Conservation (phyloP, 2,888 invertebrate genomes). For the Dinocampus coccinellae region DNA sequence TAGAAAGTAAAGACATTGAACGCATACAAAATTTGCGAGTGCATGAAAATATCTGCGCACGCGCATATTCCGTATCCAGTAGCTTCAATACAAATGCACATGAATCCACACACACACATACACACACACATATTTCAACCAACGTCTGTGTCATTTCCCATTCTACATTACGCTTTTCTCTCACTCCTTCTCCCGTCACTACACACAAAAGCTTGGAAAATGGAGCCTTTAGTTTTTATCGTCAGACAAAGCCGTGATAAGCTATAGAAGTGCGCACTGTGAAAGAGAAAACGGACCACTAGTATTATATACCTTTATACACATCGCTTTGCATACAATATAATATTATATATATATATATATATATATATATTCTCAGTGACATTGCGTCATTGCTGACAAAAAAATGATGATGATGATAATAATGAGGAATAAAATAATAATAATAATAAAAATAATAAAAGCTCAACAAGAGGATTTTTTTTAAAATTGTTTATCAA, state of each 20-base stretch:
- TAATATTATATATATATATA: neutral
- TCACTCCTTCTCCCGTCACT: no score
- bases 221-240: conserved; percentile 67
- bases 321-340: conserved; percentile 16
- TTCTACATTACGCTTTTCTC: no score
- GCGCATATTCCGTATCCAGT: neutral
- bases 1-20: conserved; percentile 25
- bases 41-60: conserved; percentile 14
- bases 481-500: no score
- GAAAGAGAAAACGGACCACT: conserved; percentile 45
- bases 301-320: conserved; percentile 40
- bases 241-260: conserved; percentile 66
- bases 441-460: no score
- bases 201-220: conserved; percentile 61
- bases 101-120: neutral
- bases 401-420: no score
- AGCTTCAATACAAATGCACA: neutral
- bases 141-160: conserved; percentile 42
- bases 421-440: no score
- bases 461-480: no score
- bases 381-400: neutral
- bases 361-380: no score
- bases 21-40: conserved; percentile 25
- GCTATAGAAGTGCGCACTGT: conserved; percentile 55
- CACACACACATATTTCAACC: conserved; percentile 31